These are phyloP conservation scores for Melanotaenia boesemani DNA, from an alignment of 2,797 vertebrate genomes.

Conservation along the genomic window DNA sequence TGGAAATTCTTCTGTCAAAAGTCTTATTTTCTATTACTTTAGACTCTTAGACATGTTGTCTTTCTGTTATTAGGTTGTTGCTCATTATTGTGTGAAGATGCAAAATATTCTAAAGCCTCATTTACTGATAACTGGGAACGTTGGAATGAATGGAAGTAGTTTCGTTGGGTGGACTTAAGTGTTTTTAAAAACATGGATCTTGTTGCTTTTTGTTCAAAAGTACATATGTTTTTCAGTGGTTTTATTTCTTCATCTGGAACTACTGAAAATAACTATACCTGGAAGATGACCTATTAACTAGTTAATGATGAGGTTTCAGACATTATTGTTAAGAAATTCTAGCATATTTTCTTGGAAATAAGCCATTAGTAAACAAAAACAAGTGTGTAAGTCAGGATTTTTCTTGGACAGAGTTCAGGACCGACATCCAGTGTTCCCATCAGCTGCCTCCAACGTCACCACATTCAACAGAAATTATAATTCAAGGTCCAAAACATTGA, in stretches of 20 bases:
- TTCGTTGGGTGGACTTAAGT: background rate
- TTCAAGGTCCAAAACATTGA: too few relatives aligned
- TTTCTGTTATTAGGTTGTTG: slow-evolving; percentile 1
- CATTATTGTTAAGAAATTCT: too few relatives aligned
- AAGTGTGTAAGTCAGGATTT: too few relatives aligned
- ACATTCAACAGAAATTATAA: too few relatives aligned
- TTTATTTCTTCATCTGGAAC: background rate
- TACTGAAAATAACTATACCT: background rate
- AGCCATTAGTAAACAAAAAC: too few relatives aligned
- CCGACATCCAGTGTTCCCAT: too few relatives aligned
- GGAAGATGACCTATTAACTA: too few relatives aligned
- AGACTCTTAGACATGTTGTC: background rate
- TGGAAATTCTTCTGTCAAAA: background rate
- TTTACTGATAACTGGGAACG: slow-evolving; percentile 1
- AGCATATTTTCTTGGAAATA: too few relatives aligned
- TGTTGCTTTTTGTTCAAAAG: background rate
- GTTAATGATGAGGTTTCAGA: too few relatives aligned
- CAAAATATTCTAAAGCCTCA: slow-evolving; percentile 51
- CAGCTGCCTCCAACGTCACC: too few relatives aligned
- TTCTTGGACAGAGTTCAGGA: too few relatives aligned
- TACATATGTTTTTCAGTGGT: background rate
- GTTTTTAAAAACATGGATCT: background rate
- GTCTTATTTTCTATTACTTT: background rate
- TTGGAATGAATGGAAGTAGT: background rate
- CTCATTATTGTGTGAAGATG: slow-evolving; percentile 23